Base-by-base conservation (phyloP, 2,888 invertebrate genomes). In the Drosophila subquinaria region DNA sequence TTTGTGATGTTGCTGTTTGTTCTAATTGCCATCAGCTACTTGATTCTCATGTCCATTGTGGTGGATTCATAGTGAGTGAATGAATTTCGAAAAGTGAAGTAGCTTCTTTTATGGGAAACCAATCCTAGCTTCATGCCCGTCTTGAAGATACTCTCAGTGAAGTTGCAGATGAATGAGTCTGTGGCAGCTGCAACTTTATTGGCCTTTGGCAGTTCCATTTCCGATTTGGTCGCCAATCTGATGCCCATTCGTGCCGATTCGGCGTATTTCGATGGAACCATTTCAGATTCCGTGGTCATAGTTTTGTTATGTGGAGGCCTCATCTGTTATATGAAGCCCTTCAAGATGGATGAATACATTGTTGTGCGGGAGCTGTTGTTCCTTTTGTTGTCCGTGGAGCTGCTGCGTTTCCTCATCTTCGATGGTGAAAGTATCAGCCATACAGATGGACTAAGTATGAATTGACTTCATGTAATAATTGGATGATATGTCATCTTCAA, bases 201-300 rank as follows among this genome's bases (percentile, higher is more conserved):
- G 40, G 74, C 70, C 30, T 60, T 86, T 40, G 74, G 63, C 27
- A 86, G 76, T 6, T 53, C 69, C 0, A 55, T 64, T 0, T 62
- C 87, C 0, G 86, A 83, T 5, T 8, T 86, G 17, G 11, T 88
- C 8, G 70, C 69, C 20, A 83, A 86, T 6, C 4, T 86, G 13
- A 48, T 86, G 55, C 67, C 78, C 3, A 64, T 69, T 1, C 60
- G 59, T 0, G 15, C 23, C 0, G 45, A 47, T 0, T 11, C 78
- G 0, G 52, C 72, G 0, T 27, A 74, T 10, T 62, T 73, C 33
- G 61, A 86, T 4, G 36, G 48, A 15, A 40, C 57, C 17, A 6
- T 74, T 5, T 35, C 56, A 27, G 69, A 59, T 42, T 38, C 61
- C 0, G n/a, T 86, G 1, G 38, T 81, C 4, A 15, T 52, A 0